A percentile compares a stretch with the other conserved stretches of the same genome.
Evolutionary conservation across 2,113 vertebrate genomes (phyloP).

Genomic region (Eolophus roseicapilla): DNA sequence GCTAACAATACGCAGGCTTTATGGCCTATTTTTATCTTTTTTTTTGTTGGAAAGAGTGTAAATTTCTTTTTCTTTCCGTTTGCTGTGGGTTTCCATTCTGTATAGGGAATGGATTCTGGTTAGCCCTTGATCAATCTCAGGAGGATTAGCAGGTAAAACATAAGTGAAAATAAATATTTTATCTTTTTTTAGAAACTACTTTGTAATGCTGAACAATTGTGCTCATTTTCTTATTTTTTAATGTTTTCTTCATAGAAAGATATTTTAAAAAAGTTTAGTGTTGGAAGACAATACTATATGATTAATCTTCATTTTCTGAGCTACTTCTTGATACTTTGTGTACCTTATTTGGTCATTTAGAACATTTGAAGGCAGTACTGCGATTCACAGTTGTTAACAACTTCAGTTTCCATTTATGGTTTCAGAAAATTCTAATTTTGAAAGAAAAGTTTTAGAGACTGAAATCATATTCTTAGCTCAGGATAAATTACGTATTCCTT

Average conservation of each 20-base stretch:
- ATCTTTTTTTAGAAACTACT: neutral
- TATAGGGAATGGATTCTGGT: neutral
- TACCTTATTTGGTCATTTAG: neutral
- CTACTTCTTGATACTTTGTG: neutral
- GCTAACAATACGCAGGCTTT: neutral
- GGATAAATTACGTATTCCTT: neutral
- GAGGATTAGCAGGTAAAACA: neutral
- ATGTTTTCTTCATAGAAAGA: neutral
- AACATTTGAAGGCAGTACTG: neutral
- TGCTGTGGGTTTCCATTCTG: neutral
- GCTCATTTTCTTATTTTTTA: neutral
- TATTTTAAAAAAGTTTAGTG: neutral
- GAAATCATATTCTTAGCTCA: neutral
- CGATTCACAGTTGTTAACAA: neutral
- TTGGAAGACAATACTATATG: neutral
- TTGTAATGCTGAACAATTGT: neutral
- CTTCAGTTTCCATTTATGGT: neutral
- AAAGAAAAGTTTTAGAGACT: neutral
- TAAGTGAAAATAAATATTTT: neutral
- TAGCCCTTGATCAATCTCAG: neutral
- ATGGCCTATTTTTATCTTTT: neutral
- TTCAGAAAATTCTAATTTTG: neutral
- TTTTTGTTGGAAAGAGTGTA: neutral
- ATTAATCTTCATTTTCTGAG: neutral
- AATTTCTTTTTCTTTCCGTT: neutral